Evolutionary conservation across 2,797 vertebrate genomes (phyloP).

Genomic region (Gallinago stenura): DNA sequence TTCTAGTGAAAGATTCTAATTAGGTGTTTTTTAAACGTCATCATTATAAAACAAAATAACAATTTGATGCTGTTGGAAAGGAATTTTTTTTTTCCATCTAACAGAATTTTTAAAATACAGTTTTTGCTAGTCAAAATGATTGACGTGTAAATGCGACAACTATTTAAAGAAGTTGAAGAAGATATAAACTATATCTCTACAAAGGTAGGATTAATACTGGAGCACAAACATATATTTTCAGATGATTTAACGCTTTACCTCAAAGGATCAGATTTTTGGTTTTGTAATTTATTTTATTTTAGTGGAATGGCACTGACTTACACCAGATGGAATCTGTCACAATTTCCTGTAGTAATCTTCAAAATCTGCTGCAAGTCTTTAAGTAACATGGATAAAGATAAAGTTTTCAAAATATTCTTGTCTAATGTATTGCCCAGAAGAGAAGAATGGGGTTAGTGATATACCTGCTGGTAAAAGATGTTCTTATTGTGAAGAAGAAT

Average conservation of each 20-base stretch:
- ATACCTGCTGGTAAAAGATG: not conserved
- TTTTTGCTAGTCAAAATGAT: not conserved
- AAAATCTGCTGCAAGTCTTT: not conserved
- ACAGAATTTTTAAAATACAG: not conserved
- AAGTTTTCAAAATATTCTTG: not conserved
- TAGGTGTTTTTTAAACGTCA: not conserved
- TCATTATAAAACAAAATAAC: not conserved
- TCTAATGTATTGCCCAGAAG: not conserved
- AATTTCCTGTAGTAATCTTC: not conserved
- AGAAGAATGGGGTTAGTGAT: not conserved
- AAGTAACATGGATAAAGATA: not conserved
- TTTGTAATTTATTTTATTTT: not conserved
- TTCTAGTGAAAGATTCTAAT: not conserved
- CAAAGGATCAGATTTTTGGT: not conserved
- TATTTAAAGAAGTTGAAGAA: not conserved
- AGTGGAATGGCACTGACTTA: not conserved
- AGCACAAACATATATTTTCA: not conserved
- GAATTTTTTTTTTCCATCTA: not conserved
- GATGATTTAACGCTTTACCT: not conserved
- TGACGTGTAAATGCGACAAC: not conserved
- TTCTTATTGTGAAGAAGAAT: not conserved
- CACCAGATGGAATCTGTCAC: not conserved
- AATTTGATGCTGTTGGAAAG: not conserved
- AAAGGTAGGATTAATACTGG: not conserved
- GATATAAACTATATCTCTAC: not conserved